Evolutionary conservation across 2,797 vertebrate genomes (phyloP).

Genomic region (Pseudocheirus occidentalis): DNA sequence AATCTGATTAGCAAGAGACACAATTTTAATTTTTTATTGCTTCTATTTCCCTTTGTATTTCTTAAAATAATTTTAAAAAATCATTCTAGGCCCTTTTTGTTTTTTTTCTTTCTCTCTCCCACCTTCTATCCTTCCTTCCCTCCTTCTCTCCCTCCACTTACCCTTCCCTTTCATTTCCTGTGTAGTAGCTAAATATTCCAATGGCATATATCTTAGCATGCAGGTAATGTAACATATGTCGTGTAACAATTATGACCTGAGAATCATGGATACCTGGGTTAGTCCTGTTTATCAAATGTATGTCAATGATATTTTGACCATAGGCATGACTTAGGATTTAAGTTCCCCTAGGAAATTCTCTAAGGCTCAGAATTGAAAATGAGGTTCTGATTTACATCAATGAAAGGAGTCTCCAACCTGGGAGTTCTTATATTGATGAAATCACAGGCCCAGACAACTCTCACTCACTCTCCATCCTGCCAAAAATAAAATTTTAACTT

Average conservation of each 20-base stretch:
- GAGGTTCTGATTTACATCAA: background rate
- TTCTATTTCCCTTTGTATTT: background rate
- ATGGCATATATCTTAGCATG: background rate
- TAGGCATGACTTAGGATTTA: background rate
- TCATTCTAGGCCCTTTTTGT: background rate
- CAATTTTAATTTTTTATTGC: background rate
- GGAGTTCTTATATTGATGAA: background rate
- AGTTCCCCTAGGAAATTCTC: background rate
- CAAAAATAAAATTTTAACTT: background rate
- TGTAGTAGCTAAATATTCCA: background rate
- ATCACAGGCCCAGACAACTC: background rate
- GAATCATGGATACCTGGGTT: background rate
- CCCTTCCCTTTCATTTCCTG: background rate
- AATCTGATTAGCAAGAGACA: background rate
- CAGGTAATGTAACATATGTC: background rate
- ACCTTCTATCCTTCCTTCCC: background rate
- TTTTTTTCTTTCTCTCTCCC: too few relatives aligned
- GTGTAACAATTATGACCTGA: background rate
- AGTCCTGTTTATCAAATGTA: background rate
- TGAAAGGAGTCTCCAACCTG: background rate
- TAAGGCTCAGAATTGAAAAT: background rate
- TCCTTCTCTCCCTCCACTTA: accelerated
- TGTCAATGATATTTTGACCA: background rate
- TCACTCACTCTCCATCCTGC: background rate
- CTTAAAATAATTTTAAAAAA: background rate